Percentiles rank a stretch among this genome's conserved stretches.
Conservation (phyloP, 1,140 invertebrate genomes). For the Phthorimaea operculella region DNA sequence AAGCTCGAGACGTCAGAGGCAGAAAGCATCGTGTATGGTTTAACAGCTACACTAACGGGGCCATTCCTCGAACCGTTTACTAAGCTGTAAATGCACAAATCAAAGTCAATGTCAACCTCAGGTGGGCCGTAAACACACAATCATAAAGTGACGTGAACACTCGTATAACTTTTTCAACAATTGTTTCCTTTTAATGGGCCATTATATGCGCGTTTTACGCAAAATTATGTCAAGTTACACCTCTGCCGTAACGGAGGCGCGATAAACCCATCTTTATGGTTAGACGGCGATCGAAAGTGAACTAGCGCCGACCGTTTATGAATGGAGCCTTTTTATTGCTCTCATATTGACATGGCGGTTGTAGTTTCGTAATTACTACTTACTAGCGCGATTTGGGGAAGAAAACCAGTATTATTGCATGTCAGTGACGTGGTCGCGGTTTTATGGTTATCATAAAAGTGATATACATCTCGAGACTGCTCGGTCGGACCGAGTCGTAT, state of each 20-base stretch:
- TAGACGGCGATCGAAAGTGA: conserved; percentile 56
- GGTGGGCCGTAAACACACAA: conserved; percentile 59
- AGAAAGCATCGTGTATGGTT: not conserved
- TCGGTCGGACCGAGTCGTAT: conserved; percentile 22
- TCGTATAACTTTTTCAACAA: conserved; percentile 67
- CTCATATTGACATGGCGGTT: conserved; percentile 54
- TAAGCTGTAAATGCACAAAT: conserved; percentile 61
- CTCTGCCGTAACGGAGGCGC: conserved; percentile 55
- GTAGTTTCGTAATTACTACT: conserved; percentile 54
- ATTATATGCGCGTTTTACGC: conserved; percentile 65
- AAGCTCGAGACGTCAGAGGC: not conserved
- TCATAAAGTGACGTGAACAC: conserved; percentile 62
- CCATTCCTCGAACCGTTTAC: conserved; percentile 35
- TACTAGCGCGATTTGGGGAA: conserved; percentile 51
- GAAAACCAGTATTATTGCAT: conserved; percentile 54
- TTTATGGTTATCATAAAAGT: conserved; percentile 63
- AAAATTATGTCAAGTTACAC: conserved; percentile 66
- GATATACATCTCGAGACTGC: conserved; percentile 41
- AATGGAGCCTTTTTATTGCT: conserved; percentile 60
- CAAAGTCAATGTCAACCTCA: conserved; percentile 65
- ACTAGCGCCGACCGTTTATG: conserved; percentile 50
- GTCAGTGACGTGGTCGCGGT: conserved; percentile 45
- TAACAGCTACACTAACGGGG: conserved; percentile 18
- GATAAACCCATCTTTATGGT: conserved; percentile 63
- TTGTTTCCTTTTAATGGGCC: conserved; percentile 65